Conservation (phyloP, 2,113 vertebrate genomes). For the Xiphias gladius region DNA sequence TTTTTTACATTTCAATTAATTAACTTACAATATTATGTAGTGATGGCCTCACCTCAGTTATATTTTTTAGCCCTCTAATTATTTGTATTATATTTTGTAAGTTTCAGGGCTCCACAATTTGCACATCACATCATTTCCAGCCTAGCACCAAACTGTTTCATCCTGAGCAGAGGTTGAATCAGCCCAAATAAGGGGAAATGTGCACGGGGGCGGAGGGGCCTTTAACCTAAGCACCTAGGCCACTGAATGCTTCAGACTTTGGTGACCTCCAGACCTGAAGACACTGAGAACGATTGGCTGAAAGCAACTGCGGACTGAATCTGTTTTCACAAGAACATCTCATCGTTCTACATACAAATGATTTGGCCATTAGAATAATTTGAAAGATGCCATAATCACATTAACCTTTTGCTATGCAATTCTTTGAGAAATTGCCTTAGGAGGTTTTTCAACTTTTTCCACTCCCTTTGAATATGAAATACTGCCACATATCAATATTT, state of each 20-base stretch:
- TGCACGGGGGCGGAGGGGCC: too few relatives aligned
- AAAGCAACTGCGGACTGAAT: background rate
- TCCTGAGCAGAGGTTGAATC: too few relatives aligned
- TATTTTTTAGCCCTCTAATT: too few relatives aligned
- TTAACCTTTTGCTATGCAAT: background rate
- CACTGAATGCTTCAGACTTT: background rate
- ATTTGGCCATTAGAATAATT: background rate
- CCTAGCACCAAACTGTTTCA: too few relatives aligned
- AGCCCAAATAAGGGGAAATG: too few relatives aligned
- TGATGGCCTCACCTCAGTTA: too few relatives aligned
- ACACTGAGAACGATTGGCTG: background rate
- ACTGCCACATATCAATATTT: conserved; percentile 11
- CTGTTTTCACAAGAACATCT: background rate
- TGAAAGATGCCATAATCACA: background rate
- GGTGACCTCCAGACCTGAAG: background rate
- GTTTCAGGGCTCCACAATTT: too few relatives aligned
- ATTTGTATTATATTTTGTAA: too few relatives aligned
- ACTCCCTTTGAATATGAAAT: background rate
- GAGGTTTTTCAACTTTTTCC: background rate
- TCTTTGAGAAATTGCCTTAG: background rate
- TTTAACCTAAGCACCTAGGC: background rate
- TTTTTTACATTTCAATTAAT: too few relatives aligned
- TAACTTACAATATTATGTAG: too few relatives aligned
- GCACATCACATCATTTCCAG: too few relatives aligned
- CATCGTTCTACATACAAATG: background rate